A percentile compares a stretch with the other conserved stretches of the same genome.
Evolutionary conservation across 2,888 invertebrate genomes (phyloP).

Genomic region (Nymphalis polychloros): DNA sequence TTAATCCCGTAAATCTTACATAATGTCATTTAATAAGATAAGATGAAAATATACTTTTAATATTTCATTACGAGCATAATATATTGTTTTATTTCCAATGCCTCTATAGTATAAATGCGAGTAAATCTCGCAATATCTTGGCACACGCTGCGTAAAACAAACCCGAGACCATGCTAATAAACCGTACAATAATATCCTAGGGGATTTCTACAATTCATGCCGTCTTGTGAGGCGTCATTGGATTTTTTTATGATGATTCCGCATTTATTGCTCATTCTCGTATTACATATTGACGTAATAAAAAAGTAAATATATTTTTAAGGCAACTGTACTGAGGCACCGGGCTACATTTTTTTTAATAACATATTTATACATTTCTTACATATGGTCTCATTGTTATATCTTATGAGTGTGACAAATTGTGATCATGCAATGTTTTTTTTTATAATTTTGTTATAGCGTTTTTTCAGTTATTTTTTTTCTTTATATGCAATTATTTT

Average conservation of each 20-base stretch:
- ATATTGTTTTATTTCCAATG: no score
- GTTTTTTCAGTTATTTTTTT: no score
- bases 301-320: neutral
- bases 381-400: no score
- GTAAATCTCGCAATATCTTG: constrained; percentile 39
- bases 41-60: no score
- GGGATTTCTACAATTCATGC: constrained; percentile 32
- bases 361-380: no score
- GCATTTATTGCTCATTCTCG: neutral
- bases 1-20: no score
- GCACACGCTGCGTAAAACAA: constrained; percentile 38
- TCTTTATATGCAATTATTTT: neutral
- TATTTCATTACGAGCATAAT: no score
- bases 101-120: constrained; percentile 27
- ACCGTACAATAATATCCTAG: constrained; percentile 38
- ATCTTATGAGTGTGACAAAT: no score
- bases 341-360: neutral
- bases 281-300: constrained; percentile 1
- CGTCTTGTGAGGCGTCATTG: constrained; percentile 25
- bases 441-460: no score
- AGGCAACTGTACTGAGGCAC: neutral
- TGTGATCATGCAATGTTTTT: no score
- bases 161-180: constrained; percentile 34
- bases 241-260: constrained; percentile 5
- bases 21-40: no score